Evolutionary conservation across 1,140 invertebrate genomes (phyloP).

Genomic region (Drosophila pruinosa): DNA sequence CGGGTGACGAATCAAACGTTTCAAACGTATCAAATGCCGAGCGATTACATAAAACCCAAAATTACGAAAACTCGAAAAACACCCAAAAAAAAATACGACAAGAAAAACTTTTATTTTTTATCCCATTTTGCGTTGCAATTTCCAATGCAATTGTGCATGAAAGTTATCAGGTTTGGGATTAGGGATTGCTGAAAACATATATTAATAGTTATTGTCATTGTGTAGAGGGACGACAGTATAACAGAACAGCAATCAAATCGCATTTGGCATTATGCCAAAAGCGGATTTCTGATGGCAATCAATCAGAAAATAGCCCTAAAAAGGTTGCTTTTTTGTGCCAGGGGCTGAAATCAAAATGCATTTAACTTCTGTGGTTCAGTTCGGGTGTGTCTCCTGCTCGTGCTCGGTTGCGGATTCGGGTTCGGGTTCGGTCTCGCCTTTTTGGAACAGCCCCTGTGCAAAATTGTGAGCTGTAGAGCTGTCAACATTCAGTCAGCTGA

Average conservation of each 20-base stretch:
- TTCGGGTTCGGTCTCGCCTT: too few species aligned
- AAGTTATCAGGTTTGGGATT: conserved; percentile 44
- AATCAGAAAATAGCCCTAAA: conserved; percentile 63
- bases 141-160: conserved; percentile 63
- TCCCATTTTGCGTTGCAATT: conserved; percentile 21
- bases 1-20: conserved; percentile 27
- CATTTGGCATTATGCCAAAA: conserved; percentile 75
- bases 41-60: conserved; percentile 32
- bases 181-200: conserved; percentile 73
- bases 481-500: conserved; percentile 2
- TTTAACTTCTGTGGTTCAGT: conserved; percentile 73
- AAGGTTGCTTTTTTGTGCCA: conserved; percentile 32
- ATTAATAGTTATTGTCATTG: conserved; percentile 65
- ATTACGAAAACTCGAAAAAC: conserved; percentile 23
- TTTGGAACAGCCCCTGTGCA: conserved; percentile 45
- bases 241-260: conserved; percentile 64
- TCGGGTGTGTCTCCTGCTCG: conserved; percentile 11
- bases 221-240: conserved; percentile 38
- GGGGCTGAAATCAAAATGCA: conserved; percentile 73
- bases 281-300: conserved; percentile 76
- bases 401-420: conserved; percentile 3
- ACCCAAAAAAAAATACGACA: conserved; percentile 40
- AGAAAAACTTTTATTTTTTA: conserved; percentile 39
- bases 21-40: conserved; percentile 59
- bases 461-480: neutral